Evolutionary conservation across 2,113 vertebrate genomes (phyloP).

Genomic region (Sinocyclocheilus maitianheensis): DNA sequence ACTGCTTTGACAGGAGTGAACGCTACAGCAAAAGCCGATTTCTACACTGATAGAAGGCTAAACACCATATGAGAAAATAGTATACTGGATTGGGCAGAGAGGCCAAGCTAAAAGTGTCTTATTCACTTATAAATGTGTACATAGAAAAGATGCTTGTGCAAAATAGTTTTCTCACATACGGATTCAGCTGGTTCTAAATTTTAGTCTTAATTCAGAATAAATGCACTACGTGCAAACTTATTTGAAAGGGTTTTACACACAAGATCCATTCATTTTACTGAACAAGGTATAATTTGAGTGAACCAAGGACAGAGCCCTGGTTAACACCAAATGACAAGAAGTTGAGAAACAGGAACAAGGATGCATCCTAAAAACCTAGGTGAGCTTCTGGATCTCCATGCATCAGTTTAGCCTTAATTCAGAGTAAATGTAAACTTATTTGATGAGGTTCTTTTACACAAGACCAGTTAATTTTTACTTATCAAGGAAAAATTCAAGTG

Average conservation of each 20-base stretch:
- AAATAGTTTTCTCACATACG: background rate
- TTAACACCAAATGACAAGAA: background rate
- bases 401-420: background rate
- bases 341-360: background rate
- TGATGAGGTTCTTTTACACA: no score
- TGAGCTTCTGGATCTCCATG: conserved; percentile 10
- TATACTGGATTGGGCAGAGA: background rate
- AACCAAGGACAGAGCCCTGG: conserved; percentile 4
- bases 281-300: background rate
- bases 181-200: background rate
- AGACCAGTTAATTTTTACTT: background rate
- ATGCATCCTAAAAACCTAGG: background rate
- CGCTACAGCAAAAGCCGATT: background rate
- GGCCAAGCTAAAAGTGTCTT: background rate
- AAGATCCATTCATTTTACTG: background rate
- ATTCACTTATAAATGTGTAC: background rate
- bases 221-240: background rate
- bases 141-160: background rate
- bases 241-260: background rate
- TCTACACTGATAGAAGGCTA: conserved; percentile 7
- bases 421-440: background rate
- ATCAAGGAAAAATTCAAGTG: background rate
- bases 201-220: no score
- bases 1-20: conserved; percentile 48
- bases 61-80: background rate